These are phyloP conservation scores for Rhynchophorus ferrugineus DNA, from an alignment of 1,140 invertebrate species.

Conservation along the genomic window DNA sequence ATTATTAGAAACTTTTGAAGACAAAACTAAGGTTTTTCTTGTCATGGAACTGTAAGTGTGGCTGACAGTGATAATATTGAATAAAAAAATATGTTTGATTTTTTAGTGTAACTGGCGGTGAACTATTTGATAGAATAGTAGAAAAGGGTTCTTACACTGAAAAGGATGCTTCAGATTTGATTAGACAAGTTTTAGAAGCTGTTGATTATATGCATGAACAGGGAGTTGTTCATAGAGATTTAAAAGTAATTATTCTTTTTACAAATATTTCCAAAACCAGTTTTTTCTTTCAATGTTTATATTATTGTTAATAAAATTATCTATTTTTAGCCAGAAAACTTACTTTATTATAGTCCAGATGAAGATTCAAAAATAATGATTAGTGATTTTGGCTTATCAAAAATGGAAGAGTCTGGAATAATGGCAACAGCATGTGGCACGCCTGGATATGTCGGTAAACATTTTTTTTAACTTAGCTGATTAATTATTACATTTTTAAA, in stretches of 20 bases:
- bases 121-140: conserved; percentile 96
- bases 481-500: no score
- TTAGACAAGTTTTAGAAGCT: conserved; percentile 92
- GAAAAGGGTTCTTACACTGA: conserved; percentile 99
- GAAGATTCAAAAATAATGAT: conserved; percentile 99
- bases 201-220: conserved; percentile 99
- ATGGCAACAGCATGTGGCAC: conserved; percentile 99
- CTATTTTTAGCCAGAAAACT: conserved; percentile 86
- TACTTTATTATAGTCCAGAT: conserved; percentile 94
- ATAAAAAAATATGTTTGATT: neutral
- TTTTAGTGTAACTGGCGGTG: conserved; percentile 89
- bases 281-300: conserved; percentile 1
- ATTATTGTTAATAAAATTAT: neutral
- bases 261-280: neutral
- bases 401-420: conserved; percentile 97
- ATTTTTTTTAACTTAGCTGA: neutral
- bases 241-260: conserved; percentile 66
- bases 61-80: no score
- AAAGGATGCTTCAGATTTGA: conserved; percentile 92
- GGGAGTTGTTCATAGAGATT: conserved; percentile 87
- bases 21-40: conserved; percentile 94
- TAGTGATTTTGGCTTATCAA: conserved; percentile 98
- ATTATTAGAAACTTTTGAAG: conserved; percentile 94
- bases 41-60: conserved; percentile 94
- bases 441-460: conserved; percentile 71